Evolutionary conservation across 2,888 invertebrate genomes (phyloP).

Genomic region (Masnerella sp.): DNA sequence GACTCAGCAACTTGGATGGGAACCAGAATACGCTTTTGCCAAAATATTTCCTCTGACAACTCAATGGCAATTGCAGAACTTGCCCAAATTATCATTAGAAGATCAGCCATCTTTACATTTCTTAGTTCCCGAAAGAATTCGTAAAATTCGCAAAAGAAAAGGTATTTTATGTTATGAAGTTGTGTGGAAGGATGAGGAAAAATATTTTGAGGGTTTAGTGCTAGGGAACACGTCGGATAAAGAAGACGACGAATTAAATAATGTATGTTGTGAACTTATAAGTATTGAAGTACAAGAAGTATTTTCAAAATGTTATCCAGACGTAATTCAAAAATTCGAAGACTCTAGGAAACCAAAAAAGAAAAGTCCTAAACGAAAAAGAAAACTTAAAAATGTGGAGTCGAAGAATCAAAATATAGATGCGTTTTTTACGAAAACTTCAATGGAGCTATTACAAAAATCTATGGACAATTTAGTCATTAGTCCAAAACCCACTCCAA

Average conservation of each 20-base stretch:
- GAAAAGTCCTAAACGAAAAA: constrained; percentile 62
- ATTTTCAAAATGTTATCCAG: constrained; percentile 82
- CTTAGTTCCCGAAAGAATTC: constrained; percentile 78
- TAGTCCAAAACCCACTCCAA: constrained; percentile 73
- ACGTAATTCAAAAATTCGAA: constrained; percentile 81
- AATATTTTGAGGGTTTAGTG: constrained; percentile 80
- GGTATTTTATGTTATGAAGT: constrained; percentile 86
- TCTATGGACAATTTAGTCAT: constrained; percentile 70
- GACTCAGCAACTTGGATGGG: constrained; percentile 84
- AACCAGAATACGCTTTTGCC: constrained; percentile 86
- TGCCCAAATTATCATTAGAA: constrained; percentile 63
- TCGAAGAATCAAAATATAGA: constrained; percentile 63
- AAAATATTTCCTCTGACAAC: constrained; percentile 88
- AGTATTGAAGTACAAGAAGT: constrained; percentile 85
- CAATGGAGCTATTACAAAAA: constrained; percentile 64
- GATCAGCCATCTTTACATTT: constrained; percentile 31
- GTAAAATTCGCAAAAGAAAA: constrained; percentile 80
- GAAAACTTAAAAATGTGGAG: constrained; percentile 37
- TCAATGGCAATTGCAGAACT: constrained; percentile 85
- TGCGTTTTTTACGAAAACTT: constrained; percentile 67
- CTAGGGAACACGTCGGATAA: constrained; percentile 60
- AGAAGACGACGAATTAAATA: constrained; percentile 75
- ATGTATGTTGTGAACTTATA: constrained; percentile 79
- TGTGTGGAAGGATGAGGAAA: constrained; percentile 82
- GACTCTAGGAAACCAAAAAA: constrained; percentile 79